A percentile compares a stretch with the other conserved stretches of the same genome.
These are phyloP conservation scores for Ranitomeya imitator DNA, from an alignment of 2,113 vertebrate species.

Conservation along the genomic window DNA sequence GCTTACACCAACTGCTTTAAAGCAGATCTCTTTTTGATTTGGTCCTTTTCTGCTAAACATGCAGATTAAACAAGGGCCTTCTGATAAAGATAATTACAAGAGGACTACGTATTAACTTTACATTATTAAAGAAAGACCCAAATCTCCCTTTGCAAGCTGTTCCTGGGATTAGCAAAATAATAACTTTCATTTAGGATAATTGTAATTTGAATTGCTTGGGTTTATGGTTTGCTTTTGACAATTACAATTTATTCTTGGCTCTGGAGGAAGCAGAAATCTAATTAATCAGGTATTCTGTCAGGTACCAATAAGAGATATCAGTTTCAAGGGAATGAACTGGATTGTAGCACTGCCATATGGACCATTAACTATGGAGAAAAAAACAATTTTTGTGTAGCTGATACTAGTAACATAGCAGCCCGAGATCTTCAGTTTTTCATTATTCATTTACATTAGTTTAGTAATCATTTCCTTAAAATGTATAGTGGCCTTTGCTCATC, in stretches of 20 bases:
- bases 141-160: conserved; percentile 80
- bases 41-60: conserved; percentile 65
- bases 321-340: conserved; percentile 1
- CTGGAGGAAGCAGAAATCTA: conserved; percentile 39
- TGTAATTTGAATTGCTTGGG: conserved; percentile 68
- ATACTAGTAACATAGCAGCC: neutral
- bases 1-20: conserved; percentile 67
- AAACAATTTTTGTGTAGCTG: neutral
- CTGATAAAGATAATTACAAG: conserved; percentile 80
- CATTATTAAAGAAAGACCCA: conserved; percentile 82
- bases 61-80: conserved; percentile 75
- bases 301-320: conserved; percentile 51
- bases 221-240: conserved; percentile 57
- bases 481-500: neutral
- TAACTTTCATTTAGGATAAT: conserved; percentile 82
- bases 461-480: neutral
- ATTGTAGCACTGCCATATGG: conserved; percentile 15
- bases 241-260: conserved; percentile 55
- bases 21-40: conserved; percentile 63
- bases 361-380: neutral
- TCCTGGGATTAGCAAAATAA: conserved; percentile 79
- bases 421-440: no score
- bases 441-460: no score
- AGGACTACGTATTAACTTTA: conserved; percentile 77
- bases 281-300: conserved; percentile 52